Evolutionary conservation across 2,888 invertebrate species (phyloP), one percentile per base, ranked within the genome.

Genomic region (Ariolimax columbianus): DNA sequence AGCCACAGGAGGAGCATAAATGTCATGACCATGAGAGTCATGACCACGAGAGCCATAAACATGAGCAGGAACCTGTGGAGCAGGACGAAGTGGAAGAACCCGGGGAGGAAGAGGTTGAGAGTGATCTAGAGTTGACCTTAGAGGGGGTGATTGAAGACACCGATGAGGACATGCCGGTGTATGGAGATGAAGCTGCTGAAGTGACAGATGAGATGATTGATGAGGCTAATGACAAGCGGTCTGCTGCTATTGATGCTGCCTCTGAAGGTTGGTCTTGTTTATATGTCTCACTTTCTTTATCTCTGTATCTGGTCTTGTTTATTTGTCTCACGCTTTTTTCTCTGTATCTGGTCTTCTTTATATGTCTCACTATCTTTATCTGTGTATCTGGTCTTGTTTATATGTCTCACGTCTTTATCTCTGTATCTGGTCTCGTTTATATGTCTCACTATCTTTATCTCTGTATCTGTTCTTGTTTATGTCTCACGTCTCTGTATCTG

Each of bases 81-180:
- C 88, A 89, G 23, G 88, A 88, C 72, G 88, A 88, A 19, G 89
- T 89, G 66, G 92, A 91, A 70, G 89, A 89, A 17, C 91, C 91
- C n/a, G n/a, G n/a, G 47, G 47, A 47, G 75, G 88, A 89, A 66
- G 92, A 91, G 51, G 94, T 95, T 11, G 97, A 97, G 92, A 97
- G 97, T 85, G 97, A 97, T 92, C 93, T 97, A 66, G 97, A 97
- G 91, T 94, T 98, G 85, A 96, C 97, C 92, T 96, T 96, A 95
- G 96, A 94, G 38, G 95, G 95, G 30, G 95, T 96, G 19, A 94
- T 97, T 92, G 97, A 94, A n/a, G 95, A 95, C 85, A 90, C 92
- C 40, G 94, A 93, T 89, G 95, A 95, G 68, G 89, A 92, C 26
- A 94, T 95, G 73, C 97, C 97, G 55, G 91, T 97, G 80, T 90